Conservation (phyloP, 2,888 invertebrate genomes). For the Apomyelois bistriatella region DNA sequence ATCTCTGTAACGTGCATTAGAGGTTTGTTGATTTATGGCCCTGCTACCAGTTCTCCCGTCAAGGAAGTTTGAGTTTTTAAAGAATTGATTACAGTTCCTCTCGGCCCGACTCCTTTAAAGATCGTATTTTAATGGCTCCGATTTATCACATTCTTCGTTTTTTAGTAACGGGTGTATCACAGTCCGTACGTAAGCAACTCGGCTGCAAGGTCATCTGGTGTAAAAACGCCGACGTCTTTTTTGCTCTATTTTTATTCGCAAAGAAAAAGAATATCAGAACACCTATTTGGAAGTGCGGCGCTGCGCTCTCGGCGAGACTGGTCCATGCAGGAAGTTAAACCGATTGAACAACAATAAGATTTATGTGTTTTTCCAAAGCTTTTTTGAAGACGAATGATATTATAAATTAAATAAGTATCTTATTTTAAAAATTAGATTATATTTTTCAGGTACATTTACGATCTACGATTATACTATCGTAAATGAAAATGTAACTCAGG, state of each 20-base stretch:
- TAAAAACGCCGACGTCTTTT: slow-evolving; percentile 61
- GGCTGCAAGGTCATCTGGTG: slow-evolving; percentile 71
- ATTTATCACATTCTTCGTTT: slow-evolving; percentile 68
- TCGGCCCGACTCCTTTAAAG: slow-evolving; percentile 22
- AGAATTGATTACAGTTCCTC: slow-evolving; percentile 42
- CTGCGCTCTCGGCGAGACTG: slow-evolving; percentile 37
- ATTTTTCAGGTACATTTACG: no score
- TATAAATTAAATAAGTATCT: background rate
- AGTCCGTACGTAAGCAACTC: slow-evolving; percentile 70
- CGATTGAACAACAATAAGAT: slow-evolving; percentile 72
- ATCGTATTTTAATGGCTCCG: slow-evolving; percentile 47
- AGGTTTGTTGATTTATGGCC: slow-evolving; percentile 49
- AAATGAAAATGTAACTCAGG: no score
- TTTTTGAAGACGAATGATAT: slow-evolving; percentile 33
- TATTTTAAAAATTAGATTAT: no score
- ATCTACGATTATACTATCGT: no score
- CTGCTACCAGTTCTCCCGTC: slow-evolving; percentile 38
- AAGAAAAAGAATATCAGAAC: slow-evolving; percentile 73
- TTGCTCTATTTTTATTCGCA: slow-evolving; percentile 71
- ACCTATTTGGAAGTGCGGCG: slow-evolving; percentile 70
- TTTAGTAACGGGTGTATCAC: slow-evolving; percentile 67
- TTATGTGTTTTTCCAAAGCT: slow-evolving; percentile 64
- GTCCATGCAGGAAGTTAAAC: slow-evolving; percentile 72
- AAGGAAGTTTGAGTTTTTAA: slow-evolving; percentile 46
- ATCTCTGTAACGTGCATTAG: slow-evolving; percentile 49